Evolutionary conservation across 2,888 invertebrate genomes (phyloP).

Genomic region (Argynnis bischoffii): DNA sequence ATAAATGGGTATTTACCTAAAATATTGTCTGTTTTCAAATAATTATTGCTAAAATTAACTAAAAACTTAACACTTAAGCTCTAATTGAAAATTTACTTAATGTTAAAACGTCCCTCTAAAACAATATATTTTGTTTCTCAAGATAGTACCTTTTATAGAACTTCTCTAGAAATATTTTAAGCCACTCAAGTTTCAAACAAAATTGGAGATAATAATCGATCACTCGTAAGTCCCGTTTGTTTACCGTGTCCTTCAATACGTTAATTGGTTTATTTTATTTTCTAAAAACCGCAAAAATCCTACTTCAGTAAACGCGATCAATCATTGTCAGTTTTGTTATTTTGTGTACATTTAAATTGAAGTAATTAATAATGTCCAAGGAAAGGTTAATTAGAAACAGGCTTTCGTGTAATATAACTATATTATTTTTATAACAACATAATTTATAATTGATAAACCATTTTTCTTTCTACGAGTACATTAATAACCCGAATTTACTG

Average conservation of each 20-base stretch:
- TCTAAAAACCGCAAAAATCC: conserved; percentile 2
- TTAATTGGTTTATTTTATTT: neutral
- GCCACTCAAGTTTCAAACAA: neutral
- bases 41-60: too few species aligned
- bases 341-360: conserved; percentile 23
- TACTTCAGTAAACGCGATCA: conserved; percentile 21
- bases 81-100: too few species aligned
- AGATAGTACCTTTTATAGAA: neutral
- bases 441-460: neutral
- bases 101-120: too few species aligned
- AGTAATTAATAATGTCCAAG: conserved; percentile 28
- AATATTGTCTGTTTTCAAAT: too few species aligned
- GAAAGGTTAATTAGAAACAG: conserved; percentile 21
- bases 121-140: neutral
- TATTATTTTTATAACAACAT: conserved; percentile 1
- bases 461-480: too few species aligned
- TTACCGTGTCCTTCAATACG: conserved; percentile 2
- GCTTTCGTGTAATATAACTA: conserved; percentile 8
- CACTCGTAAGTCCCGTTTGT: conserved; percentile 4
- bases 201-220: conserved; percentile 16
- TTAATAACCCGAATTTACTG: too few species aligned
- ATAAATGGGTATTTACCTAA: too few species aligned
- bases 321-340: conserved; percentile 28
- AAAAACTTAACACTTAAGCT: too few species aligned
- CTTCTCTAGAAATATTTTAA: neutral